Evolutionary conservation across 2,888 invertebrate species (phyloP).

Genomic region (Neoitamus cyanurus): DNA sequence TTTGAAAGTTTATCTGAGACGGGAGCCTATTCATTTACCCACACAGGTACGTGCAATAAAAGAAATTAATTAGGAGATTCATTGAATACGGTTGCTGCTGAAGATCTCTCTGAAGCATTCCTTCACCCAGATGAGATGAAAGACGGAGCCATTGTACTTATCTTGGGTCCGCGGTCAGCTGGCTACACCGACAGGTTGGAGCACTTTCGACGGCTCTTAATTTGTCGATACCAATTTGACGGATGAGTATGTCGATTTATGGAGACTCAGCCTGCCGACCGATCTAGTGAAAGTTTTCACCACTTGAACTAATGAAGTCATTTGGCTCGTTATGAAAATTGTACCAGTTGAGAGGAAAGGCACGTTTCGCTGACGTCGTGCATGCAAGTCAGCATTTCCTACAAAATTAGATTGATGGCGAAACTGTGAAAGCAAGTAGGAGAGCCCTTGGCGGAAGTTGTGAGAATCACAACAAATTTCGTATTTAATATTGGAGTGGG

Average conservation of each 20-base stretch:
- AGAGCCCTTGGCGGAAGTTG: background rate
- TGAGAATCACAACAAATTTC: background rate
- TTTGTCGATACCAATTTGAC: slow-evolving; percentile 44
- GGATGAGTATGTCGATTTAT: slow-evolving; percentile 35
- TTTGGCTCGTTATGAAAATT: background rate
- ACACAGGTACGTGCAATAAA: slow-evolving; percentile 15
- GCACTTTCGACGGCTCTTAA: slow-evolving; percentile 30
- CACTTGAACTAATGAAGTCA: slow-evolving; percentile 4
- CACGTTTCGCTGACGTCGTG: background rate
- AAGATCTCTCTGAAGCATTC: slow-evolving; percentile 3
- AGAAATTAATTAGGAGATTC: slow-evolving; percentile 42
- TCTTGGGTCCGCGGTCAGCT: background rate
- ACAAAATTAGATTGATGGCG: background rate
- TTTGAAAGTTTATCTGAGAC: slow-evolving; percentile 35
- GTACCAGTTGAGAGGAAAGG: background rate
- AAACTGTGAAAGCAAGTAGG: background rate
- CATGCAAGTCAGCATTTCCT: background rate
- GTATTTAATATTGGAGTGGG: background rate
- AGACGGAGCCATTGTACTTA: background rate
- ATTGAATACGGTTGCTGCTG: slow-evolving; percentile 35
- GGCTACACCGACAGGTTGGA: background rate
- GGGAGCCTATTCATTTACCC: slow-evolving; percentile 39
- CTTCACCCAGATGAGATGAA: background rate
- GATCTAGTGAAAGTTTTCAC: slow-evolving; percentile 18
- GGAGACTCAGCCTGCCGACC: background rate